Conservation (phyloP, 2,797 vertebrate genomes). For the Australoheros facetus region DNA sequence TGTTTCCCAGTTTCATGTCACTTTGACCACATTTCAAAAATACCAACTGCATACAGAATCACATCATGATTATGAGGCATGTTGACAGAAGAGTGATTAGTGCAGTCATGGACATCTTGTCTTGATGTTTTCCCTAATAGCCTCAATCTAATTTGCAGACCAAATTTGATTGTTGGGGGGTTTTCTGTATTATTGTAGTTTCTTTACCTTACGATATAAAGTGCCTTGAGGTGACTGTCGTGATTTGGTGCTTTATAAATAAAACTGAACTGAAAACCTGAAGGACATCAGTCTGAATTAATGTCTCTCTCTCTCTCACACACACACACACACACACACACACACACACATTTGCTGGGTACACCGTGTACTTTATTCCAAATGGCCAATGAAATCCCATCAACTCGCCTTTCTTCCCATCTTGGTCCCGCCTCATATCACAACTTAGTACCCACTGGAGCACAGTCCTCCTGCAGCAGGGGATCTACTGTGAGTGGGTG, state of each 20-base stretch:
- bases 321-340: background rate
- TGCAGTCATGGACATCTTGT: background rate
- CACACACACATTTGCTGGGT: constrained; percentile 2
- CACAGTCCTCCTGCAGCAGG: background rate
- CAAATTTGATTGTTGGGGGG: no score
- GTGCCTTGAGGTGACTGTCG: no score
- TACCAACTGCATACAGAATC: background rate
- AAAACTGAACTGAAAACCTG: background rate
- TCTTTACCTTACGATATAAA: no score
- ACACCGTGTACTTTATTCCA: constrained; percentile 45
- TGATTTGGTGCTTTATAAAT: no score
- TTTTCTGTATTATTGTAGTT: no score
- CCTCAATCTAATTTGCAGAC: background rate
- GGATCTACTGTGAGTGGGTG: background rate
- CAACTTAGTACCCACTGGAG: constrained; percentile 1
- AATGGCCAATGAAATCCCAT: constrained; percentile 60
- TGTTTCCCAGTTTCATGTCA: background rate
- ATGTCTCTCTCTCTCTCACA: no score
- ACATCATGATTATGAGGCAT: background rate
- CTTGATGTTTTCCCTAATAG: background rate
- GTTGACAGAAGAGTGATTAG: background rate
- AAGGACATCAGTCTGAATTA: background rate
- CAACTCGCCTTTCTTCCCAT: background rate
- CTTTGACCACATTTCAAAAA: constrained; percentile 18
- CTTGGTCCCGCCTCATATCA: constrained; percentile 30